A percentile compares a stretch with the other conserved stretches of the same genome.
Conservation (phyloP, 2,888 invertebrate genomes). For the Pristionchus mayeri region DNA sequence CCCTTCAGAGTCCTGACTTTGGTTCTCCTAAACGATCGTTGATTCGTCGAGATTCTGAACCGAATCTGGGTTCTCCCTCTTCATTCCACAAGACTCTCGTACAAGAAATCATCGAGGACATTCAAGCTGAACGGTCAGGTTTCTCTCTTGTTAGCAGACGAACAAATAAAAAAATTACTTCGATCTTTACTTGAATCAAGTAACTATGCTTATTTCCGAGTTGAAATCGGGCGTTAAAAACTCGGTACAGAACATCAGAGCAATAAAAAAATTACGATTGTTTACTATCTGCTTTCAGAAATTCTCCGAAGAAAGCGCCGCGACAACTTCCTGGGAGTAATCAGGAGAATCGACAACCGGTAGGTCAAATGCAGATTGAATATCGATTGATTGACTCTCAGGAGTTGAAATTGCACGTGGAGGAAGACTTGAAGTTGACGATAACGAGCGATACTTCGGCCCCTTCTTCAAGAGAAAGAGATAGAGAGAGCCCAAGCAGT, state of each 20-base stretch:
- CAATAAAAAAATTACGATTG: no score
- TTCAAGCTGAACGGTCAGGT: constrained; percentile 44
- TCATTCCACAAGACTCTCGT: constrained; percentile 33
- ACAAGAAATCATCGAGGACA: constrained; percentile 46
- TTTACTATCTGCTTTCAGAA: no score
- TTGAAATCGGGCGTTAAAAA: neutral
- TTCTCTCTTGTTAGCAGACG: neutral
- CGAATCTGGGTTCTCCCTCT: neutral
- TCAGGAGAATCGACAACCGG: constrained; percentile 14
- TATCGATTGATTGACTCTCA: neutral
- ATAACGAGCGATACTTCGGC: neutral
- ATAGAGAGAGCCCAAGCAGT: neutral
- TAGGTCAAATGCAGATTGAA: neutral
- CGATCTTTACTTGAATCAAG: no score
- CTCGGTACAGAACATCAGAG: neutral
- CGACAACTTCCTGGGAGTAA: neutral
- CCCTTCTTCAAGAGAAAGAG: no score
- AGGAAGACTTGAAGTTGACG: neutral
- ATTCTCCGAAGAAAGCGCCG: neutral
- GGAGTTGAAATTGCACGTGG: neutral
- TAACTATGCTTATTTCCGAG: neutral
- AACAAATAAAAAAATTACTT: no score
- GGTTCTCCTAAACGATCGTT: constrained; percentile 19
- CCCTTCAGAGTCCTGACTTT: constrained; percentile 2
- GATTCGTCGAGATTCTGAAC: constrained; percentile 30